Conservation (phyloP, 2,888 invertebrate genomes). For the Agonopterix heracliana region DNA sequence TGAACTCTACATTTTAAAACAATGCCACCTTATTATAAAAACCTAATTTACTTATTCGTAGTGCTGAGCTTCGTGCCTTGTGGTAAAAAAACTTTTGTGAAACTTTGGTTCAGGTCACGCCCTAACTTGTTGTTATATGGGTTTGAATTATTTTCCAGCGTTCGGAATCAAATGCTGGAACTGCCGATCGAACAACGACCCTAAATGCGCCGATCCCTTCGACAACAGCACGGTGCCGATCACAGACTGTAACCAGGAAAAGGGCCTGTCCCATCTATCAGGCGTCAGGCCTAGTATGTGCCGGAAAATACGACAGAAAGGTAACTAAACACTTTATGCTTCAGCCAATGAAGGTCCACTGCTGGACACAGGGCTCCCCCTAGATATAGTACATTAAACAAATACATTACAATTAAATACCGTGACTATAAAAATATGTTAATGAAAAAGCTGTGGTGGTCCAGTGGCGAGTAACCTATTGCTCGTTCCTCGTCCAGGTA, state of each 20-base stretch:
- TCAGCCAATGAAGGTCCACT: too few relatives aligned
- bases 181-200: slow-evolving; percentile 91
- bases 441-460: too few relatives aligned
- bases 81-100: slow-evolving; percentile 22
- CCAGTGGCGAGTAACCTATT: too few relatives aligned
- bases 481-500: too few relatives aligned
- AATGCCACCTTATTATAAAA: slow-evolving; percentile 14
- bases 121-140: slow-evolving; percentile 21
- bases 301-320: slow-evolving; percentile 93
- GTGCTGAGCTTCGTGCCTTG: slow-evolving; percentile 24
- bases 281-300: slow-evolving; percentile 89
- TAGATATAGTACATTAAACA: neutral
- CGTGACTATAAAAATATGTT: too few relatives aligned
- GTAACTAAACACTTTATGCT: slow-evolving; percentile 44
- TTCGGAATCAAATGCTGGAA: slow-evolving; percentile 91
- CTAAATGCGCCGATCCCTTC: slow-evolving; percentile 94
- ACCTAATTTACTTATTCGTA: slow-evolving; percentile 19
- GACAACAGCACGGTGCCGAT: slow-evolving; percentile 92
- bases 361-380: neutral
- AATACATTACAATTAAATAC: too few relatives aligned
- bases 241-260: slow-evolving; percentile 83
- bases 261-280: slow-evolving; percentile 79
- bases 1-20: neutral
- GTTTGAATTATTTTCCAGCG: slow-evolving; percentile 55
- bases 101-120: slow-evolving; percentile 36